phyloP scores from a whole-genome alignment of 30 jellyfish, hydroid and myxozoan species.

The Clytia hemisphaerica region DNA sequence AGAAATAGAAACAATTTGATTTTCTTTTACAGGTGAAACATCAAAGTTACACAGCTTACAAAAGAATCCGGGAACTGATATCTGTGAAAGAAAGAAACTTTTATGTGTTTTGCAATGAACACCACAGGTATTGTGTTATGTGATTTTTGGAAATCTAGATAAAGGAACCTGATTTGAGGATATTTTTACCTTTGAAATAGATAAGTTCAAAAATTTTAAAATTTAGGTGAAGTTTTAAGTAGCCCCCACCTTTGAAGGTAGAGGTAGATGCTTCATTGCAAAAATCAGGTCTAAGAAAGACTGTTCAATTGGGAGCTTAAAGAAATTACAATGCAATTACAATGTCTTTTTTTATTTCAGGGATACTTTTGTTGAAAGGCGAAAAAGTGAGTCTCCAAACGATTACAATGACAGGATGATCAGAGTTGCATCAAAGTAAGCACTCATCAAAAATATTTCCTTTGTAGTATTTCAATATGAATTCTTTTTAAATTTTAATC shows the following conservation, averaged over 20 bases:
- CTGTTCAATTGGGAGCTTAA: not conserved
- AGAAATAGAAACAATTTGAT: too few relatives aligned
- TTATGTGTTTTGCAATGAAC: conserved; percentile 83
- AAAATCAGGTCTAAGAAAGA: too few relatives aligned
- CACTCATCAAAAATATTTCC: not conserved
- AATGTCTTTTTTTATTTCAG: conserved; percentile 30
- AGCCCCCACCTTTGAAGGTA: not conserved
- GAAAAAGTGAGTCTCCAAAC: conserved; percentile 77
- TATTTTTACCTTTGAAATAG: not conserved
- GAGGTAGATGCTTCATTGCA: too few relatives aligned
- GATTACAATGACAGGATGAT: conserved; percentile 92
- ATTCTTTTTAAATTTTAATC: not conserved
- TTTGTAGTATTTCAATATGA: too few relatives aligned
- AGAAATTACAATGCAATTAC: not conserved
- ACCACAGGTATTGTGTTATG: conserved; percentile 56
- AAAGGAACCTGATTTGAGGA: too few relatives aligned
- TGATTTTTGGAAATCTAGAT: not conserved
- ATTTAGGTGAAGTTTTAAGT: not conserved
- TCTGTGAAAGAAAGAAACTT: conserved; percentile 50
- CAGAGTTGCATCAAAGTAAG: conserved; percentile 73
- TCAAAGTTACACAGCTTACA: conserved; percentile 79
- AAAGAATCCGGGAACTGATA: conserved; percentile 68
- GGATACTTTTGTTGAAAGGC: conserved; percentile 71
- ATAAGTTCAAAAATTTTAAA: too few relatives aligned
- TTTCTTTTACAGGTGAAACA: conserved; percentile 65